Evolutionary conservation across 2,113 vertebrate genomes (phyloP).

Genomic region (Passer domesticus): DNA sequence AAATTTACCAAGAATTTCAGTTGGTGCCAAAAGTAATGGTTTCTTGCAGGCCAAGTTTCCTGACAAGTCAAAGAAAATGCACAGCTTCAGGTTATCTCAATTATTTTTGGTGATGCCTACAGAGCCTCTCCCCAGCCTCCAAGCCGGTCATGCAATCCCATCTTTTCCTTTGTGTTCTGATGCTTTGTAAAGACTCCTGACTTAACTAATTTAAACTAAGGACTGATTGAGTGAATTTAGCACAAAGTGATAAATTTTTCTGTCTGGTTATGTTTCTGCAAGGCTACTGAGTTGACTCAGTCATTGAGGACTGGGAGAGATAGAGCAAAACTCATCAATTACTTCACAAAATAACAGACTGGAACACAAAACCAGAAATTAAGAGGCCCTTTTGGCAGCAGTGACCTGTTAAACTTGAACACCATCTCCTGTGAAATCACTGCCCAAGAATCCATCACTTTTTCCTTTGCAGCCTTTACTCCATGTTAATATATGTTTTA

Average conservation of each 20-base stretch:
- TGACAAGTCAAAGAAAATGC: neutral
- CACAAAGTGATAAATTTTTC: neutral
- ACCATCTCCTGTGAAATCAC: neutral
- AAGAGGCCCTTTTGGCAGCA: neutral
- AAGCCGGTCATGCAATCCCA: neutral
- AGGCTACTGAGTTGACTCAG: neutral
- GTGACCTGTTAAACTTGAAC: neutral
- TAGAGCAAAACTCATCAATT: neutral
- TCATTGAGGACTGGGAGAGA: neutral
- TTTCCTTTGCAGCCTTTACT: neutral
- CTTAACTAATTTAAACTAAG: neutral
- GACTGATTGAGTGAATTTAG: neutral
- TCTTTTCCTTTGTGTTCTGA: neutral
- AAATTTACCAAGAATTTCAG: neutral
- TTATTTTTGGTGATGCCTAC: neutral
- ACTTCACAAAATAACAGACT: neutral
- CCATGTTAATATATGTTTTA: neutral
- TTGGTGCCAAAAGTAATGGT: neutral
- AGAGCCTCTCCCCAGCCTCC: neutral
- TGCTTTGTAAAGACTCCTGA: neutral
- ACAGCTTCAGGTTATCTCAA: neutral
- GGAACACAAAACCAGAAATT: neutral
- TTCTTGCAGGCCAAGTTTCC: neutral
- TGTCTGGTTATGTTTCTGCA: neutral
- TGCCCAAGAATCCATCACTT: neutral